phyloP scores from a whole-genome alignment of 23 tunicate genomes.

The Corella eumyota region DNA sequence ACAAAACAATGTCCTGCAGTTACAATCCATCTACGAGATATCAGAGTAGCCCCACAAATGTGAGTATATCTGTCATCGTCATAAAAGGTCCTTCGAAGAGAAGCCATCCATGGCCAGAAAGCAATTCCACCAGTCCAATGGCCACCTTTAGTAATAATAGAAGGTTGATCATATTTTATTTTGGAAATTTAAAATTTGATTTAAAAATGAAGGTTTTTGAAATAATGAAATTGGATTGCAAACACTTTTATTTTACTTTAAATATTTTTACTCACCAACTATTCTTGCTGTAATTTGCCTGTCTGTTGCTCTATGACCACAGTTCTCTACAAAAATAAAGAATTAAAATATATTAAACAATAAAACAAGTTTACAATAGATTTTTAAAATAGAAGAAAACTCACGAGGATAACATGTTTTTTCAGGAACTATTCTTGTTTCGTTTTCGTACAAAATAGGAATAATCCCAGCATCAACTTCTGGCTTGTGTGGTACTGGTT shows the following conservation, averaged over 20 bases:
- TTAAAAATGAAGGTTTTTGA: too few species aligned
- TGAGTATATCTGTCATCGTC: slow-evolving; percentile 71
- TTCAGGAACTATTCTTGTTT: neutral
- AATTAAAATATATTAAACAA: neutral
- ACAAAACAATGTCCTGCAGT: slow-evolving; percentile 93
- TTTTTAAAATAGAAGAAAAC: neutral
- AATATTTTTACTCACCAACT: slow-evolving; percentile 63
- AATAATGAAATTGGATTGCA: too few species aligned
- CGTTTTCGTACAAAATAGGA: slow-evolving; percentile 9
- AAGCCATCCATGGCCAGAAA: slow-evolving; percentile 96
- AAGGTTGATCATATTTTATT: too few species aligned
- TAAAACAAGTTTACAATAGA: neutral
- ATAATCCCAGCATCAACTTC: neutral
- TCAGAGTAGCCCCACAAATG: slow-evolving; percentile 79
- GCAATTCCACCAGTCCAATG: slow-evolving; percentile 63
- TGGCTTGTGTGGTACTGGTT: neutral
- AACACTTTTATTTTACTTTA: too few species aligned
- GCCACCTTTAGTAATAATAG: slow-evolving; percentile 23
- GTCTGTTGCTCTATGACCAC: slow-evolving; percentile 51
- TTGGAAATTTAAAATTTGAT: too few species aligned
- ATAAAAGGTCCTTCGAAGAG: slow-evolving; percentile 66
- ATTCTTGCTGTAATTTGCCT: slow-evolving; percentile 35
- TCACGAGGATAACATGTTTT: slow-evolving; percentile 40
- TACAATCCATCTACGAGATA: slow-evolving; percentile 57
- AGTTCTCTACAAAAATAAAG: slow-evolving; percentile 13